These are phyloP conservation scores for Dryomyza anilis DNA, from an alignment of 2,888 invertebrate genomes.

Conservation along the genomic window DNA sequence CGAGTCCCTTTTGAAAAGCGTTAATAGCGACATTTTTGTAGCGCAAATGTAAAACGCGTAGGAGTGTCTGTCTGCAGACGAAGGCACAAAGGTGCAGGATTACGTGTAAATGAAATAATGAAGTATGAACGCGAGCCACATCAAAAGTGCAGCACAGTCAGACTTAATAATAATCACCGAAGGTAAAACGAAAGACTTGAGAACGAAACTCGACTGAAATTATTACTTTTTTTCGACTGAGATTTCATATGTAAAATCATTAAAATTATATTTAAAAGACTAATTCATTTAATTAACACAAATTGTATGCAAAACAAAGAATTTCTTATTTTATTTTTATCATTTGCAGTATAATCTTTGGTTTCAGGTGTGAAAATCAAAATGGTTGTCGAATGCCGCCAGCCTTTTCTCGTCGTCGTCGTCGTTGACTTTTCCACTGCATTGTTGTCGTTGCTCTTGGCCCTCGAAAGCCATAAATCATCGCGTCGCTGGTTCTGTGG, in stretches of 20 bases:
- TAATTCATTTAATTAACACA: too few relatives aligned
- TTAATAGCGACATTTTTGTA: conserved; percentile 14
- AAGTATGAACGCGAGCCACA: too few relatives aligned
- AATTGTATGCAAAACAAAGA: too few relatives aligned
- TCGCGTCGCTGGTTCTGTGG: too few relatives aligned
- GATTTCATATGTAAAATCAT: too few relatives aligned
- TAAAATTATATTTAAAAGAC: too few relatives aligned
- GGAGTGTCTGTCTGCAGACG: background rate
- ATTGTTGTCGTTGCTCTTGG: conserved; percentile 44
- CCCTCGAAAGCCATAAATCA: conserved; percentile 59
- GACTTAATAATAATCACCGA: background rate
- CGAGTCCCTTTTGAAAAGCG: conserved; percentile 3
- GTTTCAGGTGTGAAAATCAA: conserved; percentile 57
- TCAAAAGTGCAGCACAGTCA: too few relatives aligned
- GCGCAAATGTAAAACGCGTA: background rate
- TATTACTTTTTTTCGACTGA: too few relatives aligned
- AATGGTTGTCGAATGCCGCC: conserved; percentile 43
- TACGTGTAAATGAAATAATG: conserved; percentile 9
- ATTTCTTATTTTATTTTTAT: background rate
- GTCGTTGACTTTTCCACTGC: background rate
- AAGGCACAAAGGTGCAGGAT: background rate
- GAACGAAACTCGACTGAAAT: conserved; percentile 3
- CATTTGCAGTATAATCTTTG: conserved; percentile 44
- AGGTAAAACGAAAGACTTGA: conserved; percentile 11
- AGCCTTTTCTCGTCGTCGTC: background rate